Evolutionary conservation across 2,888 invertebrate species (phyloP).

Genomic region (Lepidocyrtinus sp.): DNA sequence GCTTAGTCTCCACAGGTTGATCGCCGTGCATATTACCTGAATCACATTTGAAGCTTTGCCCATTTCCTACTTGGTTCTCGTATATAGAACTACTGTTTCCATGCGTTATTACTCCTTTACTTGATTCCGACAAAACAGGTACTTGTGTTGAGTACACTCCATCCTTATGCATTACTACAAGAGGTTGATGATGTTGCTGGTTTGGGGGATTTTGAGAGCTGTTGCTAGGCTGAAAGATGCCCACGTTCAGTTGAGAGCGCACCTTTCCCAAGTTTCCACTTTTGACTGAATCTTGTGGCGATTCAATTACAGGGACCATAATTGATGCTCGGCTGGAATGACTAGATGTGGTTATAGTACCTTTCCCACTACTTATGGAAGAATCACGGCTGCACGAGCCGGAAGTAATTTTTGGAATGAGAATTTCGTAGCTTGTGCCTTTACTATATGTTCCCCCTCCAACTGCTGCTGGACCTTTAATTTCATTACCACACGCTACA

Average conservation of each 20-base stretch:
- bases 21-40: background rate
- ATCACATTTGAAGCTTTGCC: background rate
- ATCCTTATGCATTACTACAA: background rate
- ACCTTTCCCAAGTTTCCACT: constrained; percentile 29
- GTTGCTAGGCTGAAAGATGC: constrained; percentile 35
- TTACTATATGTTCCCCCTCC: constrained; percentile 62
- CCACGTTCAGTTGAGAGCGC: constrained; percentile 41
- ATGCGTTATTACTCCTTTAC: no score
- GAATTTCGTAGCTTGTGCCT: constrained; percentile 60
- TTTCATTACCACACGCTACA: background rate
- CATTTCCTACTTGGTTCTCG: background rate
- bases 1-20: background rate
- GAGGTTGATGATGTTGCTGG: background rate
- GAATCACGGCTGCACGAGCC: constrained; percentile 40
- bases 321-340: constrained; percentile 51
- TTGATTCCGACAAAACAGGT: no score
- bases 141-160: constrained; percentile 19
- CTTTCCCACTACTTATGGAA: constrained; percentile 46
- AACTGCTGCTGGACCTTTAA: background rate
- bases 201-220: no score
- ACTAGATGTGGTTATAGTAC: constrained; percentile 55
- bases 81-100: background rate
- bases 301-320: constrained; percentile 49
- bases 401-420: constrained; percentile 56
- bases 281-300: constrained; percentile 7